phyloP scores from a whole-genome alignment of 2,888 invertebrate species.

The Lepas anatifera region DNA sequence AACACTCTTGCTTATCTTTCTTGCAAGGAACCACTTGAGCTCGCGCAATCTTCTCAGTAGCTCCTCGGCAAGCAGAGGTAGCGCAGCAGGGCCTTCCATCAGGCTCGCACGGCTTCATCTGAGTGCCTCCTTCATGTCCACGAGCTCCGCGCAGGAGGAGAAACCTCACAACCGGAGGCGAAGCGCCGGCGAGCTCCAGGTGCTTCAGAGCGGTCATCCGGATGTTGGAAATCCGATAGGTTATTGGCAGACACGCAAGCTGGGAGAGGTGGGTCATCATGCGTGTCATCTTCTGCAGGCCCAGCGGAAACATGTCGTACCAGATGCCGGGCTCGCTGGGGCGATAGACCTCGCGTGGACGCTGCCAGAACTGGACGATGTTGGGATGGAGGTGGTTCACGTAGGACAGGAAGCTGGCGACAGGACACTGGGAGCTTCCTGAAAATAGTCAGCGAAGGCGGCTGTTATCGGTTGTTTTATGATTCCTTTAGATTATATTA shows the following conservation, averaged over 20 bases:
- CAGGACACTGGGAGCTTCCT: not conserved
- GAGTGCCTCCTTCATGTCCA: no score
- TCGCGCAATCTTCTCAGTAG: no score
- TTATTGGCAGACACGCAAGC: not conserved
- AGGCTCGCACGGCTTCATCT: no score
- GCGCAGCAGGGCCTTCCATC: no score
- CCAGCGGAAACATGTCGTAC: conserved; percentile 1
- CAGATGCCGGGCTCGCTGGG: not conserved
- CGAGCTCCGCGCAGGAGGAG: no score
- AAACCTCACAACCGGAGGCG: not conserved
- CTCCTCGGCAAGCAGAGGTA: no score
- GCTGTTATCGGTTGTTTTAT: no score
- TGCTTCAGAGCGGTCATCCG: not conserved
- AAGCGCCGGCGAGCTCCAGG: not conserved
- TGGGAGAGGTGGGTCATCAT: not conserved
- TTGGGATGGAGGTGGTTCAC: not conserved
- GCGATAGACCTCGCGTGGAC: not conserved
- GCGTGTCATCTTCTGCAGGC: not conserved
- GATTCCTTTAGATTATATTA: no score
- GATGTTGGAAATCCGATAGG: not conserved
- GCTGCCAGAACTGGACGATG: not conserved
- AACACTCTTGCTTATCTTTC: no score
- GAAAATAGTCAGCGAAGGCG: no score
- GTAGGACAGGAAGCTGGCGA: not conserved
- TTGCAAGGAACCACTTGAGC: no score